Evolutionary conservation across 2,113 vertebrate genomes (phyloP).

Genomic region (Gadus chalcogrammus): DNA sequence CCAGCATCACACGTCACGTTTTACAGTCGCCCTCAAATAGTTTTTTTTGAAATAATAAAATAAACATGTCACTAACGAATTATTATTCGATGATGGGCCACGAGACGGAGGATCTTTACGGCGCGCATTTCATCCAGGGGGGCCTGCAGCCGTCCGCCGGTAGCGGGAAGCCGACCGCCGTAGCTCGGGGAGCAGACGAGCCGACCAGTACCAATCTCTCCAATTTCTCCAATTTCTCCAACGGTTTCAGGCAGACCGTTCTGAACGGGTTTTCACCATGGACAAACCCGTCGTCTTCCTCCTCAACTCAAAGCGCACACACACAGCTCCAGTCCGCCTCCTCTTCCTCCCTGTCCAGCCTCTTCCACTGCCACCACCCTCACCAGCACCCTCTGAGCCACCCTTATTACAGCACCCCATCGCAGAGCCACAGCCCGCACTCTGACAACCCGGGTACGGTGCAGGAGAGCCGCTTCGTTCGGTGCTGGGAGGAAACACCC

Average conservation of each 20-base stretch:
- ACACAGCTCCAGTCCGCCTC: conserved; percentile 54
- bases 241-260: conserved; percentile 40
- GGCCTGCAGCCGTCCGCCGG: conserved; percentile 62
- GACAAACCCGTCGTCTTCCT: conserved; percentile 47
- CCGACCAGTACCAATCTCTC: conserved; percentile 55
- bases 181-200: conserved; percentile 39
- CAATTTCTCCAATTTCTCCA: conserved; percentile 65
- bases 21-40: conserved; percentile 69
- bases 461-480: conserved; percentile 57
- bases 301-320: conserved; percentile 42
- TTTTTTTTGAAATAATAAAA: conserved; percentile 74
- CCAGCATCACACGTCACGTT: conserved; percentile 65
- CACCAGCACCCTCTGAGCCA: conserved; percentile 34
- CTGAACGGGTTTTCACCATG: conserved; percentile 62
- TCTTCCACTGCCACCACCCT: conserved; percentile 56
- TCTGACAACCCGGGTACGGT: conserved; percentile 37
- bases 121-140: conserved; percentile 64
- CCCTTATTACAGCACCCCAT: conserved; percentile 53
- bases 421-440: conserved; percentile 54
- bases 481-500: conserved; percentile 62
- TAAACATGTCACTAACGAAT: conserved; percentile 74
- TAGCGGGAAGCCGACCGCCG: conserved; percentile 57
- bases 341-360: conserved; percentile 50
- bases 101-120: conserved; percentile 65
- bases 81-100: conserved; percentile 73